Conservation (phyloP, 2,888 invertebrate species). For the Iphiclides podalirius region DNA sequence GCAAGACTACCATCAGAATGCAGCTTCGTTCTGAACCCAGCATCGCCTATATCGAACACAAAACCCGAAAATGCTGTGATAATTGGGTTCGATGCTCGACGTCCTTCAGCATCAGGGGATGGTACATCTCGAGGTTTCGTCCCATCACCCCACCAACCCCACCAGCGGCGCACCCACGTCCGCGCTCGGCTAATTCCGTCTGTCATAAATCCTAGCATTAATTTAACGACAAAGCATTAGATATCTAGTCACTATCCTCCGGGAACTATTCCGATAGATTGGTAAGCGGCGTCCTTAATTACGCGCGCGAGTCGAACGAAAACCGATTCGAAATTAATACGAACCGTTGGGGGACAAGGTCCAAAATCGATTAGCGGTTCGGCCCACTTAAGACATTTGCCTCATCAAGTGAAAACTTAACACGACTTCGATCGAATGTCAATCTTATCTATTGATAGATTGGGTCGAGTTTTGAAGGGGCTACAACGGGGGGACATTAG, state of each 20-base stretch:
- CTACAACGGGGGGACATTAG: slow-evolving; percentile 47
- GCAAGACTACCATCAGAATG: too few species aligned
- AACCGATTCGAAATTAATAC: slow-evolving; percentile 11
- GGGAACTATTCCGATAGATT: slow-evolving; percentile 82
- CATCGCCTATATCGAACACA: too few species aligned
- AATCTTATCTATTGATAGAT: slow-evolving; percentile 51
- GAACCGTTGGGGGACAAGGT: slow-evolving; percentile 27
- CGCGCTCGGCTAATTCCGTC: slow-evolving; percentile 58
- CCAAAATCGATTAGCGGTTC: slow-evolving; percentile 29
- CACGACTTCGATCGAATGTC: slow-evolving; percentile 45
- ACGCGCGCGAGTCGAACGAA: slow-evolving; percentile 23
- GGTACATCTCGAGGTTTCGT: too few species aligned
- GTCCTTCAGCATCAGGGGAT: too few species aligned
- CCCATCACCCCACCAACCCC: too few species aligned
- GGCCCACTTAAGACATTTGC: slow-evolving; percentile 25
- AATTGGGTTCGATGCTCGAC: too few species aligned
- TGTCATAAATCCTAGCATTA: slow-evolving; percentile 77
- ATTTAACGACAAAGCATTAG: slow-evolving; percentile 77
- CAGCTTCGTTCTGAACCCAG: too few species aligned
- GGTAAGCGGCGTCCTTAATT: slow-evolving; percentile 58
- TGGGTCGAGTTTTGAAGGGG: slow-evolving; percentile 39
- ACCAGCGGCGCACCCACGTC: not conserved
- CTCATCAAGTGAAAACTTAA: slow-evolving; percentile 10
- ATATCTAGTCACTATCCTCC: slow-evolving; percentile 64
- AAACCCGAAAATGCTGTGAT: too few species aligned